Evolutionary conservation across 2,113 vertebrate genomes (phyloP).

Genomic region (Equus quagga): DNA sequence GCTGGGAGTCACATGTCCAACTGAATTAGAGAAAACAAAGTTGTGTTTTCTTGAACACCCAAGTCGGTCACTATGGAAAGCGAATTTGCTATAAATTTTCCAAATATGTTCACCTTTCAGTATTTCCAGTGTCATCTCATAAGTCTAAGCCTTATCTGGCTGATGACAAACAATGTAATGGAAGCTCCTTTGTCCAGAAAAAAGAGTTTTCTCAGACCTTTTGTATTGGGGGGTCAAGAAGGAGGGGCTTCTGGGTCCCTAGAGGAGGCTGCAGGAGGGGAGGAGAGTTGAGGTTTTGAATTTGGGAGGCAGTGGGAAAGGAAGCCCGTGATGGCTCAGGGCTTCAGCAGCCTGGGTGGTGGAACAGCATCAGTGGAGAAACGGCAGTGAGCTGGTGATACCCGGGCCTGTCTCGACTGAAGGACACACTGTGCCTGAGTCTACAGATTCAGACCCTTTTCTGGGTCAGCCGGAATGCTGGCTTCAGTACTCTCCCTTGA

Average conservation of each 20-base stretch:
- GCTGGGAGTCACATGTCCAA: neutral
- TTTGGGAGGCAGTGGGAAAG: neutral
- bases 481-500: neutral
- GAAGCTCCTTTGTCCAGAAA: neutral
- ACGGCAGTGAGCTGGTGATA: neutral
- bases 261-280: neutral
- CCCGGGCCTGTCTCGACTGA: neutral
- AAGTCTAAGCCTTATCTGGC: neutral
- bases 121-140: neutral
- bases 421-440: accelerated
- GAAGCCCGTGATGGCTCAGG: neutral
- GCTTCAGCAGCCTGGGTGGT: neutral
- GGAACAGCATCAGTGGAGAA: neutral
- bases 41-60: neutral
- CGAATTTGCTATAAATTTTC: neutral
- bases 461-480: neutral
- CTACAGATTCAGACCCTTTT: too few species aligned
- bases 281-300: neutral
- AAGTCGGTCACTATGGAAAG: neutral
- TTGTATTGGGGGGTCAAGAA: neutral
- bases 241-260: neutral
- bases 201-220: neutral
- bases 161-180: neutral
- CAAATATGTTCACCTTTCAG: neutral
- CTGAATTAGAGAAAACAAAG: conserved; percentile 13